Evolutionary conservation across 2,113 vertebrate genomes (phyloP), one percentile per base, ranked within the genome.

Genomic region (Laticauda colubrina): DNA sequence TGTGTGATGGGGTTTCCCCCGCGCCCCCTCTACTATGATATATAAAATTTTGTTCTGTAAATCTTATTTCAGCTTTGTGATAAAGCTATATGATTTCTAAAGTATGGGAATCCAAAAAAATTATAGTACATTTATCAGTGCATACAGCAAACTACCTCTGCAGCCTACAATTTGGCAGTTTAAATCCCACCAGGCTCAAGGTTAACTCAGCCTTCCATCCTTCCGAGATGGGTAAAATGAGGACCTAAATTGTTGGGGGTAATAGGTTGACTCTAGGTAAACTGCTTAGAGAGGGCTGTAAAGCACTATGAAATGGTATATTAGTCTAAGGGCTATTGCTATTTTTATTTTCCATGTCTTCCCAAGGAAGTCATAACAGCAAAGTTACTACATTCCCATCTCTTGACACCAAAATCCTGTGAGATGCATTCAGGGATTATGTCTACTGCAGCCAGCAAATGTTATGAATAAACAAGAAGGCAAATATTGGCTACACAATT

Each of bases 11-110:
- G 24, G 14, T 43, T 15, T 1, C 1, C 5, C 51, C 53, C 12
- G 0, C 2, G 1, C 43, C 20, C 0, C 21, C n/a, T 0, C 57
- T 14, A 64, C 29, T 54, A 20, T 4, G 4, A 45, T n/a, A 18
- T 53, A 0, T 53, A 59, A 61, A 75, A 87, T 20, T 90, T 81
- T 15, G 51, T 90, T 56, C 23, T 89, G 29, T 54, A 87, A 56
- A 24, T 5, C 53, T 57, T 89, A 10, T 57, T 87, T 87, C 45
- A 51, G 85, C 45, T 87, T 89, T 57, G 18, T 43, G 75, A 81
- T 81, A 18, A 39, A 39, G 34, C 69, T 81, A 3, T 81, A 39
- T 21, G 34, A 39, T 20, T 39, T 81, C 18, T 21, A 39, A 21
- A 81, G 18, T 39, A 81, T 21, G 34, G n/a, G 18, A 39, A 81